Base-by-base conservation (phyloP, 2,797 vertebrate genomes). In the Sebastes vulpes region DNA sequence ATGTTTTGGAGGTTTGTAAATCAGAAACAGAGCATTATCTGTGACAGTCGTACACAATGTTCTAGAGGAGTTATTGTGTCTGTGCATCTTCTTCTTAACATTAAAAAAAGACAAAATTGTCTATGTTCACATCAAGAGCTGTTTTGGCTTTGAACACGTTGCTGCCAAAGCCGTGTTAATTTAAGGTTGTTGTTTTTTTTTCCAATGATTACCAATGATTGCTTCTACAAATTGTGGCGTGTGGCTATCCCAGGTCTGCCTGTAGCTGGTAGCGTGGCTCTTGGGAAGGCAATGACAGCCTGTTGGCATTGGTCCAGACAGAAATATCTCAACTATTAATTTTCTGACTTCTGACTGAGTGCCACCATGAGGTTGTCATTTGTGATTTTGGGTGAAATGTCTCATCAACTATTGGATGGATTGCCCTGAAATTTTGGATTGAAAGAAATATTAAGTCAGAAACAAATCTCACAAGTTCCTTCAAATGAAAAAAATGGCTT, bases 1-100 rank as follows among this genome's bases (percentile, higher is more conserved):
- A 53, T 61, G 28, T 72, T 79, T 85, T 25, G 12, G 63, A 59
- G 38, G 59, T 32, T 67, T 77, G 50, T 35, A 81, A 75, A 85
- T 57, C 25, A 77, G 12, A 72, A 70, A 48, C 9, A 11, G 59
- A 9, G n/a, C 3, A 11, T 61, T 81, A 63, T 69, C 18, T 9
- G 3, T 60, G 32, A 26, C 9, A n/a, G 60, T 46, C 6, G 16
- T n/a, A 12, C 18, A 35, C 14, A 69, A 23, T 65, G 53, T 59
- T 71, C 20, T 53, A 1, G 6, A 31, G 31, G n/a, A 57, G n/a
- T 65, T 58, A 10, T 28, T 65, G 23, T 69, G 9, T 38, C 64
- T 9, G 9, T 64, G 46, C 18, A 48, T 26, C 18, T 11, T 20
- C 31, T 64, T 18, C 10, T 32, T n/a, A 59, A 79, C 9, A 53